Evolutionary conservation across 2,797 vertebrate species (phyloP), one percentile per base, ranked within the genome.

Genomic region (Lithobates sylvaticus): DNA sequence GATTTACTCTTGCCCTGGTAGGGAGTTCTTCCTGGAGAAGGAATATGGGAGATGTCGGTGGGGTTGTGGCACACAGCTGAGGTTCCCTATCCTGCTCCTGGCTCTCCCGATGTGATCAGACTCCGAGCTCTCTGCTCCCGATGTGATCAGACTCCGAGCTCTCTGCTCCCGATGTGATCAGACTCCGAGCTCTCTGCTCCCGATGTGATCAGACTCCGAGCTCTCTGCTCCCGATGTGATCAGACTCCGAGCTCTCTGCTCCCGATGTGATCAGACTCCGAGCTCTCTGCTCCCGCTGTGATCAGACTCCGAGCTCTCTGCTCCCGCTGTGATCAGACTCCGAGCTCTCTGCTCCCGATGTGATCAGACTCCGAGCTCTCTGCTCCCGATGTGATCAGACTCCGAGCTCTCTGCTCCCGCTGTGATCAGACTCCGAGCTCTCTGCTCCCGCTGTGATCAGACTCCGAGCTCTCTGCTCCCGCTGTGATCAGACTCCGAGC

Each of bases 1-100:
- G 39, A 91, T 92, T 94, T 89, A 95, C 94, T 93, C 93, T 82
- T 91, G 93, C 18, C 87, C 87, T 36, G 91, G 94, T 76, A 94
- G 88, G 0, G 95, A 95, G 10, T 91, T 69, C 12, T 94, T 95
- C 86, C 94, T 91, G 47, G 93, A 89, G 88, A 95, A 95, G 5
- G 94, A 95, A 61, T 90, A 77, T 10, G 94, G 26, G 84, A 95
- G 84, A 39, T 90, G 84, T 2, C 91, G 89, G 0, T 93, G 91
- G 0, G 92, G 87, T 88, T 93, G 94, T 0, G 94, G 94, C 15
- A 95, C 89, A 0, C 95, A 95, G 3, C 93, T 86, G 26, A 89
- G 89, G 90, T 95, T 95, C 88, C 95, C 94, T 94, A 95, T 95
- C 72, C n/a, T 29, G n/a, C 65, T 15, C 68, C 69, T 78, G 5